Base-by-base conservation (phyloP, 64 coral and sea anemone species). In the Dendronephthya gigantea region DNA sequence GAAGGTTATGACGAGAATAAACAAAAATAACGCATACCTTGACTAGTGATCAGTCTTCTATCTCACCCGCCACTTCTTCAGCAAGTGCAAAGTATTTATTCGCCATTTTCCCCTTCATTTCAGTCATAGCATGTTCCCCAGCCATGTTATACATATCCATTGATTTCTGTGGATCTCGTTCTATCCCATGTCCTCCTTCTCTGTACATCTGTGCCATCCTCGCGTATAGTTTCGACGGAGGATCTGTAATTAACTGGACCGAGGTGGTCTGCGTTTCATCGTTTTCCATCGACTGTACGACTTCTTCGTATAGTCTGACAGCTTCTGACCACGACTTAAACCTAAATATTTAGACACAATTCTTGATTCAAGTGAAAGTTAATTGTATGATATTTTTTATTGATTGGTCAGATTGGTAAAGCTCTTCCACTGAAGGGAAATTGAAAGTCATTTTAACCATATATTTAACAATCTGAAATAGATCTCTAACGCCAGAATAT, bases 101-200 rank as follows among this genome's bases (percentile, higher is more conserved):
- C 7, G 95, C 95, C 28, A 98, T 84, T 88, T 98, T 98, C 0
- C 92, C 92, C 39, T 93, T 98, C 95, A 93, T 98, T 4, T 92
- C 87, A 11, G 89, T 82, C 87, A 98, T 91, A 27, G 95, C 95
- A 51, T 90, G 81, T 58, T 98, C 95, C 45, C 89, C 95, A 2
- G 92, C 95, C 38, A 49, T 89, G 7, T 89, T 93, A 81, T 90
- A 98, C 84, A 98, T 56, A 19, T 98, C 95, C 23, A 92, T 92
- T 16, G 95, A 83, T 37, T 70, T 84, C n/a, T 90, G 85, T 70
- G 95, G 90, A n/a, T 98, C 92, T 27, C 89, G 89, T 34, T 98
- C 95, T 31, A 98, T 82, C 85, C 83, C 95, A 89, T 84, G 88
- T 4, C 95, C 95, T 48, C 95, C 95, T 56, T 82, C 87, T 40